Evolutionary conservation across 1,140 invertebrate species (phyloP), one percentile per base, ranked within the genome.

Genomic region (Zaprionus lachaisei): DNA sequence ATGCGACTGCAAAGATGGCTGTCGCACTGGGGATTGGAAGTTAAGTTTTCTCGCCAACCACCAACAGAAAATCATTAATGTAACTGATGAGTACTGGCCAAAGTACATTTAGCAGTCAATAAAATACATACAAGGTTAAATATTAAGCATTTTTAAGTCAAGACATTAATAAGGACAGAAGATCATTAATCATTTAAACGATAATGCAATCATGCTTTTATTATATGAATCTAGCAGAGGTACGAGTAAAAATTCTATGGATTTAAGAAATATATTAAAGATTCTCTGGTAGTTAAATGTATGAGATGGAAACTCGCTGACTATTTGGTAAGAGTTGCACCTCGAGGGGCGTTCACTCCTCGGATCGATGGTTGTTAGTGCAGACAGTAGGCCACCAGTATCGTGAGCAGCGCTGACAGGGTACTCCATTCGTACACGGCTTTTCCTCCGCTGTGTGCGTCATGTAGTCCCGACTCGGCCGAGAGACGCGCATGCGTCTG

Each of bases 401-500:
- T 47, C 5, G 81, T 78, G 2, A 90, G 22, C 51, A 90, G 24
- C 3, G 77, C 72, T 12, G 86, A 82, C 22, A 90, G 5, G 7
- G 73, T 14, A 14, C 79, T 80, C 31, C 74, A 70, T 5, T 80
- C 58, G 14, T 68, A 64, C 2, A 68, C 24, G 22, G 56, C 37
- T 17, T 70, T 57, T 7, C 15, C 61, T 0, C 66, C 81, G 58
- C 34, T 90, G 37, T 76, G 84, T 0, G 85, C 85, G 56, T 85
- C 86, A 38, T 58, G 83, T 5, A 90, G 24, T 1, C 79, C 77
- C 7, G 85, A 90, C 7, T 90, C 81, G 0, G 72, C 82, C 0
- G 85, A 90, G 0, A 90, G 71, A 38, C 85, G 79, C 6, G 85
- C 85, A 12, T 77, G 74, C 0, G 85, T 85, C 20, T 84, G 64